These are phyloP conservation scores for Acinonyx jubatus DNA, from an alignment of 2,113 vertebrate species.

Conservation along the genomic window DNA sequence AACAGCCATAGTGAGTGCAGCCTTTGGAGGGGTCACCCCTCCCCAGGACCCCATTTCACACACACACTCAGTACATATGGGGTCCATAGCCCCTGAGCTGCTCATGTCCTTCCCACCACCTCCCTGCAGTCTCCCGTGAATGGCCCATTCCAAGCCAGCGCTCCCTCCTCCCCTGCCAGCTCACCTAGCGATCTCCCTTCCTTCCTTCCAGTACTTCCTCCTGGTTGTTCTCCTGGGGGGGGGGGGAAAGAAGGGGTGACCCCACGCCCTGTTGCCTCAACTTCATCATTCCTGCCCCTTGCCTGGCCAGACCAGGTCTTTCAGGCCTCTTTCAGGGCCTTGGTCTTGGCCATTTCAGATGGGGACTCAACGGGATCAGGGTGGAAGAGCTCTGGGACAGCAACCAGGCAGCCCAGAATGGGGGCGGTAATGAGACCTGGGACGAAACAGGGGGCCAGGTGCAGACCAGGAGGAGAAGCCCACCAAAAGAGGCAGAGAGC, in stretches of 20 bases:
- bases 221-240: conserved; percentile 72
- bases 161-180: conserved; percentile 62
- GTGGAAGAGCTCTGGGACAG: neutral
- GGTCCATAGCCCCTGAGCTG: fast-evolving
- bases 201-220: conserved; percentile 80
- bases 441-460: neutral
- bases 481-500: neutral
- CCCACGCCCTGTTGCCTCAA: neutral
- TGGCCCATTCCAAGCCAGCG: neutral
- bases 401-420: neutral
- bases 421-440: neutral
- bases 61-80: neutral
- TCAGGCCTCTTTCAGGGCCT: neutral
- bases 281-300: neutral
- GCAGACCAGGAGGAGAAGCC: neutral
- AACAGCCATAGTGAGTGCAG: neutral
- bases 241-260: conserved; percentile 67
- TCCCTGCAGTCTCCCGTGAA: neutral
- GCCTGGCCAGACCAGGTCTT: neutral
- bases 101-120: neutral
- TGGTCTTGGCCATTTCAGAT: neutral
- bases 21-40: neutral
- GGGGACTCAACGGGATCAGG: neutral
- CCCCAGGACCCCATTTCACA: neutral
- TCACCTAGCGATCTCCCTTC: conserved; percentile 80